Conservation (phyloP, 1,140 invertebrate species). For the Psix sp. region DNA sequence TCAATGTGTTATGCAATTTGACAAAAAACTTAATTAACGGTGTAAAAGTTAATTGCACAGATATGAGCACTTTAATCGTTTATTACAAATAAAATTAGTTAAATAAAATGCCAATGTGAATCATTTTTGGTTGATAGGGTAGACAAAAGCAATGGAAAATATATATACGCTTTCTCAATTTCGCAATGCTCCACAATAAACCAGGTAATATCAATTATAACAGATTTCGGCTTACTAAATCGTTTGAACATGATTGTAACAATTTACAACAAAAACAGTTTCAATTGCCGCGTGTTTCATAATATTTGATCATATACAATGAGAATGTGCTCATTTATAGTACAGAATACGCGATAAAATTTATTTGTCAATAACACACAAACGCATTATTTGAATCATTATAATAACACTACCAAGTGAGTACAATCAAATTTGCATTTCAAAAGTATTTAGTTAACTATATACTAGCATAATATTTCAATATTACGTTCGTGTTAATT, state of each 20-base stretch:
- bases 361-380: too few relatives aligned
- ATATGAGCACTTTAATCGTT: conserved; percentile 20
- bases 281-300: conserved; percentile 14
- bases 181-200: conserved; percentile 29
- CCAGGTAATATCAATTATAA: conserved; percentile 41
- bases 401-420: too few relatives aligned
- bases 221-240: conserved; percentile 41
- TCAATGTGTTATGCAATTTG: too few relatives aligned
- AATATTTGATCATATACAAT: conserved; percentile 23
- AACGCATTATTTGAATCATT: too few relatives aligned
- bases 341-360: conserved; percentile 17
- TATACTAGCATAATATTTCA: too few relatives aligned
- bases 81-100: conserved; percentile 31
- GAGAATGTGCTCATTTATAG: conserved; percentile 40
- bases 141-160: conserved; percentile 33
- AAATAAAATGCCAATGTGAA: conserved; percentile 30
- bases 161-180: conserved; percentile 44
- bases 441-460: too few relatives aligned
- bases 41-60: conserved; percentile 27
- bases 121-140: conserved; percentile 27
- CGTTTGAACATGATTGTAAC: conserved; percentile 41
- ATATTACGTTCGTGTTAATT: too few relatives aligned
- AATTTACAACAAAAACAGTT: conserved; percentile 30
- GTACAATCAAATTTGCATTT: too few relatives aligned
- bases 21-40: not conserved